Conservation (phyloP, 2,888 invertebrate species). For the Eupeodes latifasciatus region DNA sequence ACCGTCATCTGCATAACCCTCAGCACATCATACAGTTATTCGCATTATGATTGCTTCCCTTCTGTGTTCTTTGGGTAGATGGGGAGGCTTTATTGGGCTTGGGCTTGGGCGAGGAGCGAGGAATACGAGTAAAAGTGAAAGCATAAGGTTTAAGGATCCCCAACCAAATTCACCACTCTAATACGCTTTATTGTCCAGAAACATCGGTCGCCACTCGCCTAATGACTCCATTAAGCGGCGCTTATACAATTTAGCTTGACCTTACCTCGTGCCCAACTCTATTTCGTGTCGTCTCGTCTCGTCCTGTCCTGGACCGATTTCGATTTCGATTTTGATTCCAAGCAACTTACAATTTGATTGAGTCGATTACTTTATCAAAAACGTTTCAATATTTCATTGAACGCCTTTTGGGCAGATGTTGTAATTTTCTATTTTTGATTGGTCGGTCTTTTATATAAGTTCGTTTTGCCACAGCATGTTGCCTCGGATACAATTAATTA, state of each 20-base stretch:
- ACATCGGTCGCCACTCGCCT: constrained; percentile 62
- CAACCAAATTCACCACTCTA: constrained; percentile 27
- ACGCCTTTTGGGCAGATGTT: constrained; percentile 47
- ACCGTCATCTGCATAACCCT: constrained; percentile 65
- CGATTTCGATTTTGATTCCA: constrained; percentile 2
- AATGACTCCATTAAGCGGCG: constrained; percentile 67
- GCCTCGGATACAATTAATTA: constrained; percentile 69
- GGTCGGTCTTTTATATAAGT: not conserved
- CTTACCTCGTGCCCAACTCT: not conserved
- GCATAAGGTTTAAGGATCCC: constrained; percentile 24
- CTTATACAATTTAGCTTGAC: constrained; percentile 36
- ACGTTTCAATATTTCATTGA: constrained; percentile 68
- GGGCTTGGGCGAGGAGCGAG: not conserved
- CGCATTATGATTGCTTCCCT: constrained; percentile 51
- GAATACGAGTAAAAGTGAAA: constrained; percentile 10
- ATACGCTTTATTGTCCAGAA: constrained; percentile 69
- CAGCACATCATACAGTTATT: constrained; percentile 49
- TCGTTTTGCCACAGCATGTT: constrained; percentile 28
- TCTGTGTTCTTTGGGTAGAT: not conserved
- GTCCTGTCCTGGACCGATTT: not conserved
- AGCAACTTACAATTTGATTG: constrained; percentile 62
- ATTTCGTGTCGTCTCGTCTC: no score
- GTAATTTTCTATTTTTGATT: constrained; percentile 16
- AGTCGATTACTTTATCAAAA: constrained; percentile 74
- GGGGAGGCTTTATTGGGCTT: constrained; percentile 1